A percentile compares a stretch with the other conserved stretches of the same genome.
These are phyloP conservation scores for Hemicrepidius hirtus DNA, from an alignment of 2,888 invertebrate species.

Conservation along the genomic window DNA sequence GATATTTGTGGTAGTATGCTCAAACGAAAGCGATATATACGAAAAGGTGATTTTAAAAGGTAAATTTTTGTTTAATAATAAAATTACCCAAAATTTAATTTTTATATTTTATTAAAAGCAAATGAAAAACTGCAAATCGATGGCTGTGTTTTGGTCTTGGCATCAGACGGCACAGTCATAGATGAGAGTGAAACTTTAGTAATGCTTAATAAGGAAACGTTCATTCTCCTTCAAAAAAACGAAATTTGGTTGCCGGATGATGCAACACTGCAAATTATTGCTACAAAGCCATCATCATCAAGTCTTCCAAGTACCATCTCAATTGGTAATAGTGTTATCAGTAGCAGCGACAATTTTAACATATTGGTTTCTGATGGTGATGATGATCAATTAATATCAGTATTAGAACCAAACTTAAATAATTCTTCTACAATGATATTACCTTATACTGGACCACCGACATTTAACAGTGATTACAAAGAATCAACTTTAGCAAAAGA, in stretches of 20 bases:
- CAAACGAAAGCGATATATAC: slow-evolving; percentile 18
- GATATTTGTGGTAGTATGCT: slow-evolving; percentile 8
- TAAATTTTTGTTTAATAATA: too few species aligned
- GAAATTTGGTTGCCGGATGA: slow-evolving; percentile 25
- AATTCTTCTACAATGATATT: too few species aligned
- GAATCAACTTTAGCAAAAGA: background rate
- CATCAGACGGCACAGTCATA: slow-evolving; percentile 34
- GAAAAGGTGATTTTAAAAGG: slow-evolving; percentile 33
- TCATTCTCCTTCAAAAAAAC: slow-evolving; percentile 9
- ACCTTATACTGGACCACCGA: too few species aligned
- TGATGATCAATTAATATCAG: background rate
- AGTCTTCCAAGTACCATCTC: background rate
- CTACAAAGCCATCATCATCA: background rate
- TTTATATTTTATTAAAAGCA: background rate
- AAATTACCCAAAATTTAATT: too few species aligned
- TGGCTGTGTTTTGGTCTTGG: slow-evolving; percentile 30
- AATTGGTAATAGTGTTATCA: too few species aligned
- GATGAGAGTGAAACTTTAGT: slow-evolving; percentile 28
- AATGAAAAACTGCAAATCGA: slow-evolving; percentile 24
- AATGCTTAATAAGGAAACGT: slow-evolving; percentile 19
- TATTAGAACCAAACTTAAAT: too few species aligned
- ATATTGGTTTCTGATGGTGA: background rate
- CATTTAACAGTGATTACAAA: too few species aligned
- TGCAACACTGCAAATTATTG: background rate
- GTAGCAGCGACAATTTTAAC: background rate